Percentiles rank a stretch among this genome's conserved stretches.
Conservation (phyloP, 2,797 vertebrate genomes). For the Oryzias sinensis region DNA sequence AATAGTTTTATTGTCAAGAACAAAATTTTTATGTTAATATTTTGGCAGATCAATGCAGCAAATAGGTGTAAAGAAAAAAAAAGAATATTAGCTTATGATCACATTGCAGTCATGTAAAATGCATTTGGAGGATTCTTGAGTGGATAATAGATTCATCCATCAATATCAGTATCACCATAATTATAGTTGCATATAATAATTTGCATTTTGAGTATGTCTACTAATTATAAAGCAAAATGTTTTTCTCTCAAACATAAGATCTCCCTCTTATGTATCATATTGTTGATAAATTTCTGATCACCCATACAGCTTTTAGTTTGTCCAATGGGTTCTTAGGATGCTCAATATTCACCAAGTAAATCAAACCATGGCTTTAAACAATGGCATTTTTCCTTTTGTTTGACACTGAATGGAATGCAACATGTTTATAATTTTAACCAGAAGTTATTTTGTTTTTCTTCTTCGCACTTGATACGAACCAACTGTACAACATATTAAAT, state of each 20-base stretch:
- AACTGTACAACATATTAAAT: not conserved
- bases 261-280: not conserved
- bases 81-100: no score
- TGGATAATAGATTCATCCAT: not conserved
- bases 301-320: not conserved
- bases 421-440: not conserved
- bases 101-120: no score
- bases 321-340: not conserved
- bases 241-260: not conserved
- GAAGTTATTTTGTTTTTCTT: not conserved
- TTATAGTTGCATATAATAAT: no score
- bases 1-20: no score
- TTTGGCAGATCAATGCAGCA: no score
- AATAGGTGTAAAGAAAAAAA: no score
- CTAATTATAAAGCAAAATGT: not conserved
- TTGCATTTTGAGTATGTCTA: not conserved
- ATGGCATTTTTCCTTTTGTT: not conserved
- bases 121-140: no score
- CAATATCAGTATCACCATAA: not conserved
- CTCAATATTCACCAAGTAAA: not conserved
- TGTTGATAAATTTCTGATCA: not conserved
- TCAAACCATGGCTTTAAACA: not conserved
- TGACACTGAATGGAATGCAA: not conserved
- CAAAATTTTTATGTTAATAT: no score
- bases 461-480: not conserved